Evolutionary conservation across 2,888 invertebrate species (phyloP), one percentile per base, ranked within the genome.

Genomic region (Ctenicera cuprea): DNA sequence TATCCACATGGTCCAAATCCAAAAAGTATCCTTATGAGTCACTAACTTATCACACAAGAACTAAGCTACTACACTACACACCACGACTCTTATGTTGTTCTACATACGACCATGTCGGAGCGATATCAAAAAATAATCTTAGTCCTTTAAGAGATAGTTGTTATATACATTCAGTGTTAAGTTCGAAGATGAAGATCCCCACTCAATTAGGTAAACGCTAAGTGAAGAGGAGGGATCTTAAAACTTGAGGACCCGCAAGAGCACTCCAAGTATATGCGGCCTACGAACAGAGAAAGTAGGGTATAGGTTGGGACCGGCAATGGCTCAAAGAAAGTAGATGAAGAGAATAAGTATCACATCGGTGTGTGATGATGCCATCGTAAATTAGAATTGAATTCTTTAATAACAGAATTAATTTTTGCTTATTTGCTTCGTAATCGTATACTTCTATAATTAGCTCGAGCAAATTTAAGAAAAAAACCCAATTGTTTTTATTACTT

Each of bases 201-300:
- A 77, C 81, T 75, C 61, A 66, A 67, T 73, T 68, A 65, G 71
- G 71, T 76, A 73, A 73, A 77, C 76, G 71, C 70, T 64, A 61
- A 64, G 45, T 50, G 37, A 73, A 75, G 77, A 78, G 81, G 77
- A 75, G 77, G 77, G 78, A 77, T 76, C 75, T 70, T 78, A 73
- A 76, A 74, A 76, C 61, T 57, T 16, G 73, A 75, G 68, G 74
- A 71, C 71, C 54, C 61, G 54, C 68, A 52, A 72, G 70, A 72
- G 41, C 45, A 61, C 45, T 70, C 30, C 54, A 65, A 73, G 48
- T 63, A 68, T 33, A 75, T 33, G 71, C 71, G 75, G 74, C 77
- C 72, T 74, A 75, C 75, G 71, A 78, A 52, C 76, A 74, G 82
- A 82, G 82, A 82, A 82, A 82, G 82, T 82, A 82, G 82, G 82